A percentile compares a stretch with the other conserved stretches of the same genome.
phyloP scores from a whole-genome alignment of 2,888 invertebrate genomes.

The Thecocarcelia acutangulata region DNA sequence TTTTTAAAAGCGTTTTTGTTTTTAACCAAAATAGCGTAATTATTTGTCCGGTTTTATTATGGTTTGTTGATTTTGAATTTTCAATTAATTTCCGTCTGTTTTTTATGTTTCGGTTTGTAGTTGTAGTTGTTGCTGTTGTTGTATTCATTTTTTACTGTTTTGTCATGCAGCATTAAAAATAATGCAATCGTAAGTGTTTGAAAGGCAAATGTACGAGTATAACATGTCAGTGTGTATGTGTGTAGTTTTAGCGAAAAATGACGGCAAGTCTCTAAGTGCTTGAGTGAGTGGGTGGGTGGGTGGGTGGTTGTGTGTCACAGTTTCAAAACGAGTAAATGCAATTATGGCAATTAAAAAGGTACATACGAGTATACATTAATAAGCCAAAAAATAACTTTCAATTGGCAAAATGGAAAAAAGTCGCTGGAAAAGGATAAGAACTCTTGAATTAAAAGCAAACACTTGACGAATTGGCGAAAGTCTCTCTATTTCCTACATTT shows the following conservation, averaged over 20 bases:
- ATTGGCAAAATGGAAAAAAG: not conserved
- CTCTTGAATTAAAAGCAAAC: not conserved
- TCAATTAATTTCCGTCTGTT: constrained; percentile 65
- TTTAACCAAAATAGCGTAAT: constrained; percentile 60
- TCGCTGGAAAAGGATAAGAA: not conserved
- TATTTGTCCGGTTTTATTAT: constrained; percentile 64
- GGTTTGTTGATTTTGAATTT: constrained; percentile 66
- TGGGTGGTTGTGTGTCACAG: constrained; percentile 6
- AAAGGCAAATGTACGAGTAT: too few relatives aligned
- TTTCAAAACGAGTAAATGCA: constrained; percentile 10
- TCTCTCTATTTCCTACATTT: too few relatives aligned
- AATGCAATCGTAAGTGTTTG: not conserved
- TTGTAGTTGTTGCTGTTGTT: not conserved
- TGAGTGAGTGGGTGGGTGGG: not conserved
- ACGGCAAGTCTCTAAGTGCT: not conserved
- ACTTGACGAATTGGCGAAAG: not conserved
- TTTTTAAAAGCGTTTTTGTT: constrained; percentile 21
- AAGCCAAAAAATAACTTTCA: not conserved
- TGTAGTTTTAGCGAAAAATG: not conserved
- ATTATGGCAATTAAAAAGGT: constrained; percentile 36
- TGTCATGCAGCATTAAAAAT: constrained; percentile 30
- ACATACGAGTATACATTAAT: not conserved
- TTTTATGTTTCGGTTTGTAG: constrained; percentile 46
- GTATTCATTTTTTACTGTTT: constrained; percentile 16
- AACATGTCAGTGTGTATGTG: not conserved